Evolutionary conservation across 2,888 invertebrate species (phyloP).

Genomic region (Drosophila peninsularis): DNA sequence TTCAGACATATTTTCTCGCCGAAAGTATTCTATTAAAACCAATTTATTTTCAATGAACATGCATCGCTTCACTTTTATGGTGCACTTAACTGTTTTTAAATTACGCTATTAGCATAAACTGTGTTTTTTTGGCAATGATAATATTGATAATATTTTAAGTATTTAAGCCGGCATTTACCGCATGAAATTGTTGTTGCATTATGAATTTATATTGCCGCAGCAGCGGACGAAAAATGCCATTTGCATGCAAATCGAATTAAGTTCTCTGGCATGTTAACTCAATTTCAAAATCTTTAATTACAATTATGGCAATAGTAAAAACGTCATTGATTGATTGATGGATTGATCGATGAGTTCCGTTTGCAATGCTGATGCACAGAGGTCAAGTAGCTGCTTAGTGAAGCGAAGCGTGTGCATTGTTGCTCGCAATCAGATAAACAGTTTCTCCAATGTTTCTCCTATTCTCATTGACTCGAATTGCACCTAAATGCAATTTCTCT

Average conservation of each 20-base stretch:
- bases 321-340: constrained; percentile 5
- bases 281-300: not conserved
- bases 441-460: constrained; percentile 5
- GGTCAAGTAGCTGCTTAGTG: constrained; percentile 12
- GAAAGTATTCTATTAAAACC: too few species aligned
- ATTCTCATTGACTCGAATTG: constrained; percentile 20
- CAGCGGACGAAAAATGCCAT: not conserved
- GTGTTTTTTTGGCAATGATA: too few species aligned
- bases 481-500: constrained; percentile 23
- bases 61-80: too few species aligned
- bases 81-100: too few species aligned
- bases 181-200: not conserved
- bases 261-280: not conserved
- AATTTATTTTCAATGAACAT: too few species aligned
- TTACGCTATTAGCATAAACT: too few species aligned
- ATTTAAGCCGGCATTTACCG: not conserved
- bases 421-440: constrained; percentile 7
- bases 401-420: constrained; percentile 1
- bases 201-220: not conserved
- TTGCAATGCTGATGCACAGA: not conserved
- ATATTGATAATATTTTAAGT: not conserved
- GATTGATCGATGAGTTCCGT: constrained; percentile 11
- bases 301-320: not conserved
- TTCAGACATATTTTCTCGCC: too few species aligned
- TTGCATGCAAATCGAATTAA: not conserved